phyloP scores from a whole-genome alignment of 2,888 invertebrate genomes.

The Ormyrus pomaceus region DNA sequence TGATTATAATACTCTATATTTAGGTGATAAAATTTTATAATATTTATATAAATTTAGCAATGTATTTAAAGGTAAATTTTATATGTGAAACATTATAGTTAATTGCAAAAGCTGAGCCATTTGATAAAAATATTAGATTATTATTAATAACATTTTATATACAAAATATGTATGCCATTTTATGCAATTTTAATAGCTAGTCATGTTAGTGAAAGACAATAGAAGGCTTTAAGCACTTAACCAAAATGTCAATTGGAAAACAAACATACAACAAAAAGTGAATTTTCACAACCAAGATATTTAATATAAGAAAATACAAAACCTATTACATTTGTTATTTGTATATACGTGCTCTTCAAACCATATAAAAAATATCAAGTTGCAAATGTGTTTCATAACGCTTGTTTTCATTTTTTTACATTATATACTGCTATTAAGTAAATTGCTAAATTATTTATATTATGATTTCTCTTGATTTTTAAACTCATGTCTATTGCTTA shows the following conservation, averaged over 20 bases:
- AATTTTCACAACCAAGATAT: conserved; percentile 41
- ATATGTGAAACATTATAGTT: conserved; percentile 45
- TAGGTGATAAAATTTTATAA: conserved; percentile 51
- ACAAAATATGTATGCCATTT: conserved; percentile 52
- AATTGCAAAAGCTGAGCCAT: conserved; percentile 46
- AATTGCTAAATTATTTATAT: conserved; percentile 29
- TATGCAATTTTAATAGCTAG: conserved; percentile 53
- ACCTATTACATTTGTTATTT: conserved; percentile 35
- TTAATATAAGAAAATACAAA: conserved; percentile 50
- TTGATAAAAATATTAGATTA: conserved; percentile 50
- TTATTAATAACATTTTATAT: conserved; percentile 43
- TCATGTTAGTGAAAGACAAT: conserved; percentile 57
- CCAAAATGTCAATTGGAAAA: conserved; percentile 47
- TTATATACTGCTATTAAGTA: conserved; percentile 34
- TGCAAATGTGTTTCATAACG: conserved; percentile 18
- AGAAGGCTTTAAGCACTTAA: conserved; percentile 53
- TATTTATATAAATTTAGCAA: conserved; percentile 50
- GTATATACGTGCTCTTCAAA: conserved; percentile 40
- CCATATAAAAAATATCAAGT: conserved; percentile 37
- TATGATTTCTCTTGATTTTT: conserved; percentile 4
- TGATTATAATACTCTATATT: conserved; percentile 50
- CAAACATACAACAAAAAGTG: conserved; percentile 34
- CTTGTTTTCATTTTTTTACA: conserved; percentile 35
- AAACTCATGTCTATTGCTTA: conserved; percentile 6
- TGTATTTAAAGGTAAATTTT: conserved; percentile 45